Conservation (phyloP, 2,888 invertebrate species). For the Trichopria drosophilae region DNA sequence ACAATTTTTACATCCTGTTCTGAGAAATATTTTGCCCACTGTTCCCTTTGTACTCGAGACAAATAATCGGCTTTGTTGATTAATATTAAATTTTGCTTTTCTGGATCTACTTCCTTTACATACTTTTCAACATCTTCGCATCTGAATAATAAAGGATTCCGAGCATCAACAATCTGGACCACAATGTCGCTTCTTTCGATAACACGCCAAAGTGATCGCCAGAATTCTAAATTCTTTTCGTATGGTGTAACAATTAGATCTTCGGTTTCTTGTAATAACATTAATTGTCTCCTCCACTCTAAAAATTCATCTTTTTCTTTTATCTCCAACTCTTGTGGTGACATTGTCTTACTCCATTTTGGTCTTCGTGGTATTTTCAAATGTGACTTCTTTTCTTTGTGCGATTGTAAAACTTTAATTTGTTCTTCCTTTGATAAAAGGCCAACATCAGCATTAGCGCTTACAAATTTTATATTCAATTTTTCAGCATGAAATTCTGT, state of each 20-base stretch:
- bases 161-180: conserved; percentile 92
- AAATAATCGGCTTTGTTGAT: conserved; percentile 96
- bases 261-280: conserved; percentile 76
- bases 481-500: conserved; percentile 93
- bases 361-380: conserved; percentile 88
- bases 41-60: conserved; percentile 74
- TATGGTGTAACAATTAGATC: conserved; percentile 90
- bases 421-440: conserved; percentile 66
- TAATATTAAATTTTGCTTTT: conserved; percentile 80
- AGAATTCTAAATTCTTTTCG: conserved; percentile 96
- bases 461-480: conserved; percentile 77
- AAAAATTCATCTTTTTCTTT: conserved; percentile 84
- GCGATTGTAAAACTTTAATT: conserved; percentile 60
- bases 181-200: conserved; percentile 94
- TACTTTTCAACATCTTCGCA: conserved; percentile 90
- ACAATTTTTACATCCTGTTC: conserved; percentile 71
- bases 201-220: conserved; percentile 98
- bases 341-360: conserved; percentile 73
- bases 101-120: conserved; percentile 73
- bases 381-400: conserved; percentile 65
- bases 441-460: conserved; percentile 65
- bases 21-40: conserved; percentile 86
- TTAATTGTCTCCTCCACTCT: conserved; percentile 85
- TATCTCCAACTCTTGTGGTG: conserved; percentile 76
- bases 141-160: conserved; percentile 92